Evolutionary conservation across 2,888 invertebrate species (phyloP).

Genomic region (Podotricha telesiphe): DNA sequence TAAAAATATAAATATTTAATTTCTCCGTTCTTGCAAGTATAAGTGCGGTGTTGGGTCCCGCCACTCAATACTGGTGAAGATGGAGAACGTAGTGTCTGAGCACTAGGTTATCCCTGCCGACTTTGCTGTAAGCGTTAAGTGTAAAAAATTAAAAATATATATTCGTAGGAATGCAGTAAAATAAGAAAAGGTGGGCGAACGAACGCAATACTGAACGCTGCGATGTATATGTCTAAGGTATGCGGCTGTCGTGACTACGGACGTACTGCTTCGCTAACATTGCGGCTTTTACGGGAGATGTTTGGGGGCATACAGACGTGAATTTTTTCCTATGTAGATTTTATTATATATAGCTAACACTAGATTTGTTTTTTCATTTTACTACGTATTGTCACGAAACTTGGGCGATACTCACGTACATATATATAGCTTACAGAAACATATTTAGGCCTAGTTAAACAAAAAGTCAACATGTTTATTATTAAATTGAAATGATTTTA

Average conservation of each 20-base stretch:
- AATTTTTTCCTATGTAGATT: neutral
- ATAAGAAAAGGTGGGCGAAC: constrained; percentile 83
- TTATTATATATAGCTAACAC: no score
- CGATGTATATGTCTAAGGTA: constrained; percentile 88
- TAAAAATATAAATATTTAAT: neutral
- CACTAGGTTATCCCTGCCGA: neutral
- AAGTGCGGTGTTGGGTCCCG: neutral
- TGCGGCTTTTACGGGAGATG: constrained; percentile 34
- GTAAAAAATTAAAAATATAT: neutral
- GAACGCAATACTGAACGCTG: constrained; percentile 86
- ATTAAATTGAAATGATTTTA: no score
- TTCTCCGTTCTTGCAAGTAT: neutral
- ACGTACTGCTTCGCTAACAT: constrained; percentile 48
- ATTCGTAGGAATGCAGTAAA: constrained; percentile 85
- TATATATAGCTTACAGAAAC: no score
- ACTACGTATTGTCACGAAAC: no score
- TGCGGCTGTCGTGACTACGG: constrained; percentile 57
- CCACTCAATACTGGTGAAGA: neutral
- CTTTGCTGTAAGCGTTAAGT: neutral
- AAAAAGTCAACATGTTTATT: no score
- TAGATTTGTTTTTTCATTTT: no score
- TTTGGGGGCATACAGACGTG: constrained; percentile 23
- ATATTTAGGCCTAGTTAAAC: no score
- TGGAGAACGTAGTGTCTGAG: neutral
- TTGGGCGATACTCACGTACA: no score